Evolutionary conservation across 2,113 vertebrate species (phyloP).

Genomic region (Tautogolabrus adspersus): DNA sequence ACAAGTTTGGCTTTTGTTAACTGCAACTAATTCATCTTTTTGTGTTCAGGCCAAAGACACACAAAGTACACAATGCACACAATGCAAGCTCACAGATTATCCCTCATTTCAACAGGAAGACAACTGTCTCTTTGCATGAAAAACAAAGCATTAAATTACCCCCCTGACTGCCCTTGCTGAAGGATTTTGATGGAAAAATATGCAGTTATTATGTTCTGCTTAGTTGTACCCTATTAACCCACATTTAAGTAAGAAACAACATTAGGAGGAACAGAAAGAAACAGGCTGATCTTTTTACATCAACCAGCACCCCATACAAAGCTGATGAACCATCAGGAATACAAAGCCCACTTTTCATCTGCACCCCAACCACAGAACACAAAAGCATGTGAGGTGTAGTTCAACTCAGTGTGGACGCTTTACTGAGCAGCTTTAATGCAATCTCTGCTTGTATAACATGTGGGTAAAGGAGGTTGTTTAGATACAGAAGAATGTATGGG

Average conservation of each 20-base stretch:
- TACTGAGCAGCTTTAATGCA: conserved; percentile 1
- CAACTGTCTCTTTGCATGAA: conserved; percentile 29
- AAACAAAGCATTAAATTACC: conserved; percentile 41
- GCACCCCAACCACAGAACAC: conserved; percentile 1
- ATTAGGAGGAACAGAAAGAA: neutral
- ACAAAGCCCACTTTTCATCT: conserved; percentile 15
- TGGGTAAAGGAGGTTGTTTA: conserved; percentile 13
- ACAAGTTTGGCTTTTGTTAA: conserved; percentile 67
- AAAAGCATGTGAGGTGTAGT: neutral
- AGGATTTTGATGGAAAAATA: conserved; percentile 17
- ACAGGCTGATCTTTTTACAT: neutral
- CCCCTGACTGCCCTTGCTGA: conserved; percentile 15
- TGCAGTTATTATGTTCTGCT: conserved; percentile 23
- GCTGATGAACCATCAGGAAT: conserved; percentile 16
- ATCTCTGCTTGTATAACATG: neutral
- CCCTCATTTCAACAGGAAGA: conserved; percentile 60
- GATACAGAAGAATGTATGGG: conserved; percentile 2
- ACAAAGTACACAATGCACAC: conserved; percentile 51
- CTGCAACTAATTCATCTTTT: conserved; percentile 64
- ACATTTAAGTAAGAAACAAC: conserved; percentile 1
- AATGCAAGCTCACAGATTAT: conserved; percentile 59
- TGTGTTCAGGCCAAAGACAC: conserved; percentile 43
- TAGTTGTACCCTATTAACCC: neutral
- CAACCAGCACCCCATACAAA: conserved; percentile 10
- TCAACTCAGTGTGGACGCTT: conserved; percentile 1